phyloP scores from a whole-genome alignment of 2,113 vertebrate species.

The Embiotoca jacksoni region DNA sequence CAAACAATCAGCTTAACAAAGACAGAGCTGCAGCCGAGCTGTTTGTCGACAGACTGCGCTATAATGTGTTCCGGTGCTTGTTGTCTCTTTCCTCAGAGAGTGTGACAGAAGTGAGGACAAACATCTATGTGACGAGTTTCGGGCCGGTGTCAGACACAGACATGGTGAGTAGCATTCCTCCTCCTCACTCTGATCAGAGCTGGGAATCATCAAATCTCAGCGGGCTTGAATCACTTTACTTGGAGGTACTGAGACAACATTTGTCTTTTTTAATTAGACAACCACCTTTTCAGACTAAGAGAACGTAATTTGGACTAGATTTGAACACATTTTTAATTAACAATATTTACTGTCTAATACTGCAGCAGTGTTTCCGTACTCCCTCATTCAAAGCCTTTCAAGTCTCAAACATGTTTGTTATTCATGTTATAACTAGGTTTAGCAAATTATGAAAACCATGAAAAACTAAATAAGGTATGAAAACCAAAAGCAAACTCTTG shows the following conservation, averaged over 20 bases:
- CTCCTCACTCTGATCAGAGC: neutral
- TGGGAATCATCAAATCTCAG: constrained; percentile 12
- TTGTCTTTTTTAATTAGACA: neutral
- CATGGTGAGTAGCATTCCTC: constrained; percentile 89
- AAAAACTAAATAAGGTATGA: neutral
- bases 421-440: neutral
- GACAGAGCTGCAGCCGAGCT: constrained; percentile 12
- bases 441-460: neutral
- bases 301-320: no score
- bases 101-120: constrained; percentile 97
- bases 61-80: constrained; percentile 17
- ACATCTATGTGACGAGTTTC: constrained; percentile 98
- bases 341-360: neutral
- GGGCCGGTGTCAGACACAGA: constrained; percentile 98
- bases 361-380: neutral
- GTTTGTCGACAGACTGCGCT: constrained; percentile 5
- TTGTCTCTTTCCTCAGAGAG: constrained; percentile 85
- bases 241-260: neutral
- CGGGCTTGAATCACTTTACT: neutral
- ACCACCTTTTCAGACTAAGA: neutral
- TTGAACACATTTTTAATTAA: neutral
- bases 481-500: neutral
- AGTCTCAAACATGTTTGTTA: neutral
- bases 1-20: constrained; percentile 60
- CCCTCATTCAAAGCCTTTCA: neutral